Conservation (phyloP, 2,113 vertebrate genomes). For the Meriones unguiculatus region DNA sequence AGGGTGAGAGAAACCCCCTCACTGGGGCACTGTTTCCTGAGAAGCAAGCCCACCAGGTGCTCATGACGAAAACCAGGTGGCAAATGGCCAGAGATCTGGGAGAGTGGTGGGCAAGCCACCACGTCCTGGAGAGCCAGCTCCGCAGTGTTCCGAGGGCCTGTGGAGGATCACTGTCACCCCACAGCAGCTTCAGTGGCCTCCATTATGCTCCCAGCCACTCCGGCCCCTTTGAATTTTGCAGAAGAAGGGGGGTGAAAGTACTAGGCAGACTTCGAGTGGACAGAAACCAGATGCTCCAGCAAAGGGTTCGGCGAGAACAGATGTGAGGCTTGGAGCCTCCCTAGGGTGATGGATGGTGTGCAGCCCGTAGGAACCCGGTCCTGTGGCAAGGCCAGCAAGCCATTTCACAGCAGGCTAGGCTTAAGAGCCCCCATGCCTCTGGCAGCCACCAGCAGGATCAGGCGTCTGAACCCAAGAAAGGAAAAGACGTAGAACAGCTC, state of each 20-base stretch:
- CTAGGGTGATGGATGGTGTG: conserved; percentile 83
- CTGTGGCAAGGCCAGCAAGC: not conserved
- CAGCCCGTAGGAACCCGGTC: not conserved
- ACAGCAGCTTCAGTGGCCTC: conserved; percentile 83
- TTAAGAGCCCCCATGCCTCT: not conserved
- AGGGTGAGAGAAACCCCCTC: not conserved
- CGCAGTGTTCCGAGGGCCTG: conserved; percentile 82
- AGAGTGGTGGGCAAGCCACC: conserved; percentile 39
- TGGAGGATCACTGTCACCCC: conserved; percentile 86
- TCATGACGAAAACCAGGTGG: not conserved
- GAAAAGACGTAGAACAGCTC: not conserved
- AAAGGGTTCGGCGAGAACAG: conserved; percentile 87
- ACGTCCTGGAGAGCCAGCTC: conserved; percentile 68
- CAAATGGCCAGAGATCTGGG: not conserved
- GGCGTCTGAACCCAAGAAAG: not conserved
- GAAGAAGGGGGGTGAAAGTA: not conserved
- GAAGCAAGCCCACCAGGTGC: conserved; percentile 1
- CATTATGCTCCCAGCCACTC: conserved; percentile 83
- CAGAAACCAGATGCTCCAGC: conserved; percentile 86
- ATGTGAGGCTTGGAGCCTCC: conserved; percentile 85
- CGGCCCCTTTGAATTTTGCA: conserved; percentile 88
- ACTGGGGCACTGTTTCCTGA: not conserved
- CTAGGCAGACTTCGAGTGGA: conserved; percentile 86
- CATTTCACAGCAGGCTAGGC: rapidly evolving
- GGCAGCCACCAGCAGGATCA: no score